Percentiles rank a stretch among this genome's conserved stretches.
phyloP scores from a whole-genome alignment of 2,888 invertebrate genomes.

The Limenitis camilla region DNA sequence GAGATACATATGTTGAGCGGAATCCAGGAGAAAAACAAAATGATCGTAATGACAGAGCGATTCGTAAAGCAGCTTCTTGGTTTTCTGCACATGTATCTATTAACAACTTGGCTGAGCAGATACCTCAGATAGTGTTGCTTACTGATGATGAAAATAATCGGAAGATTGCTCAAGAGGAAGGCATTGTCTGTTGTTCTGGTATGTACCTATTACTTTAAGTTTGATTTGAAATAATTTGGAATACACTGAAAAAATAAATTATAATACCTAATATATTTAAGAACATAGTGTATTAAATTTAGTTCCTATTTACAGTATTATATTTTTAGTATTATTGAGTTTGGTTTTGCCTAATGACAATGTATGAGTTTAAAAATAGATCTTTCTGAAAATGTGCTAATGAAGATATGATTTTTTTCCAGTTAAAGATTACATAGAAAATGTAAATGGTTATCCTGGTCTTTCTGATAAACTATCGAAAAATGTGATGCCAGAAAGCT shows the following conservation, averaged over 20 bases:
- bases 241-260: too few relatives aligned
- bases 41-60: constrained; percentile 94
- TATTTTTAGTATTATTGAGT: too few relatives aligned
- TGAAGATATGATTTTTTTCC: constrained; percentile 29
- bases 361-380: too few relatives aligned
- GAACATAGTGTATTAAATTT: too few relatives aligned
- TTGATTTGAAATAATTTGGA: too few relatives aligned
- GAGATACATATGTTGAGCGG: constrained; percentile 91
- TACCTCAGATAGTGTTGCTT: constrained; percentile 81
- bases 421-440: constrained; percentile 86
- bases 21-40: constrained; percentile 87
- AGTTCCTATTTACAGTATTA: too few relatives aligned
- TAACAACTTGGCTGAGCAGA: constrained; percentile 36
- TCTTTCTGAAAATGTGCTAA: background rate
- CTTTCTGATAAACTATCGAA: constrained; percentile 88
- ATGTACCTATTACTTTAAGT: too few relatives aligned
- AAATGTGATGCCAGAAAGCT: constrained; percentile 77
- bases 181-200: constrained; percentile 83
- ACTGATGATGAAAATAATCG: constrained; percentile 90
- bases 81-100: constrained; percentile 82
- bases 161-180: constrained; percentile 79
- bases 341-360: too few relatives aligned
- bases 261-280: too few relatives aligned
- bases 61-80: constrained; percentile 87
- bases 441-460: constrained; percentile 78